phyloP scores from a whole-genome alignment of 2,888 invertebrate genomes.

The Schizaphis graminum region DNA sequence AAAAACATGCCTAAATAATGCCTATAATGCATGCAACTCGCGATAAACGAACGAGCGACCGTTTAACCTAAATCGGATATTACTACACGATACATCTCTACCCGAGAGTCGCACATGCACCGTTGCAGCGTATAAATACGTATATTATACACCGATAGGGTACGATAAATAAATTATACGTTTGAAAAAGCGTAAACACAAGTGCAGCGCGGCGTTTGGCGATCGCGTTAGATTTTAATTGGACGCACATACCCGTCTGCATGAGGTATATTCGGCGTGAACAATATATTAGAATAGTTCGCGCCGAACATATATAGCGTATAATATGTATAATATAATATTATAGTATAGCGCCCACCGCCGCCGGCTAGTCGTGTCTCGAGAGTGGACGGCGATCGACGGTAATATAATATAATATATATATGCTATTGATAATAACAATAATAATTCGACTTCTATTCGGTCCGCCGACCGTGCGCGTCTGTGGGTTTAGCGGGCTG shows the following conservation, averaged over 20 bases:
- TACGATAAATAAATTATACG: not conserved
- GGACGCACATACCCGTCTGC: not conserved
- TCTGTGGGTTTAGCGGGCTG: not conserved
- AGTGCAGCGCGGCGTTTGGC: not conserved
- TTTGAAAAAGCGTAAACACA: not conserved
- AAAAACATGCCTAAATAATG: not conserved
- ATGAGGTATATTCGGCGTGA: not conserved
- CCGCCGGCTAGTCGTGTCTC: not conserved
- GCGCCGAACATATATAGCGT: no score
- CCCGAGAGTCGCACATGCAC: not conserved
- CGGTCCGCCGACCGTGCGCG: not conserved
- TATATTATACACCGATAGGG: not conserved
- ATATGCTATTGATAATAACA: not conserved
- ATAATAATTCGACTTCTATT: not conserved
- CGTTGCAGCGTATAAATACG: not conserved
- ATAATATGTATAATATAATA: no score
- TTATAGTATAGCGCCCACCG: not conserved
- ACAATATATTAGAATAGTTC: not conserved
- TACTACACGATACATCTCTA: not conserved
- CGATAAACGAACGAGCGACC: not conserved
- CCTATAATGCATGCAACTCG: not conserved
- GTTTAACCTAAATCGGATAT: constrained; percentile 1
- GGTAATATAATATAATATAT: not conserved
- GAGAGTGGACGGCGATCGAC: not conserved
- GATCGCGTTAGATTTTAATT: constrained; percentile 4